A percentile compares a stretch with the other conserved stretches of the same genome.
Evolutionary conservation across 2,113 vertebrate genomes (phyloP).

Genomic region (Rallus limicola): DNA sequence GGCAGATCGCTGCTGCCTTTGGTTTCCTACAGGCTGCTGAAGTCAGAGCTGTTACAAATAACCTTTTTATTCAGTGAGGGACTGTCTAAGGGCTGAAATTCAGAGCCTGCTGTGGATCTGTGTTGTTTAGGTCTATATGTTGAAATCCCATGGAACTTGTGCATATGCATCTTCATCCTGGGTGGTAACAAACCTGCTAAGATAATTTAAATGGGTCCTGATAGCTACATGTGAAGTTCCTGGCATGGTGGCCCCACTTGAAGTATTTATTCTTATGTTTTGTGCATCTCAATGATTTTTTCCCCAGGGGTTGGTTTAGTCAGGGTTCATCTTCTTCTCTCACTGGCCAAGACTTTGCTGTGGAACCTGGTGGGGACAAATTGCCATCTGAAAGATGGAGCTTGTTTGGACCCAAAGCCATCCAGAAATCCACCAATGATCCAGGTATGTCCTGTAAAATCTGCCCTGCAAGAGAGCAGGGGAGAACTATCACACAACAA

Average conservation of each 20-base stretch:
- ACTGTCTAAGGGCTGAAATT: not conserved
- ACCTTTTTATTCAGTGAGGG: not conserved
- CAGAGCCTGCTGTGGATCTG: not conserved
- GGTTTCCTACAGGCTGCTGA: not conserved
- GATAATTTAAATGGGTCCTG: not conserved
- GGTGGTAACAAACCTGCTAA: not conserved
- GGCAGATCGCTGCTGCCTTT: not conserved
- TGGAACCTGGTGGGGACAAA: constrained; percentile 79
- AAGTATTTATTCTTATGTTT: not conserved
- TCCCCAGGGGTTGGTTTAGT: constrained; percentile 86
- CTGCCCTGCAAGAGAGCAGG: not conserved
- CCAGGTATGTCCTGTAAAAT: constrained; percentile 73
- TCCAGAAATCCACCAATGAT: constrained; percentile 89
- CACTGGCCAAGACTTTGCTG: constrained; percentile 70
- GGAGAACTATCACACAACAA: not conserved
- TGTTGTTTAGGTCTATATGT: not conserved
- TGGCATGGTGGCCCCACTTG: not conserved
- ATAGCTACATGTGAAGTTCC: not conserved
- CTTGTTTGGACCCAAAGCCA: constrained; percentile 85
- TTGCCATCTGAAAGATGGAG: constrained; percentile 85
- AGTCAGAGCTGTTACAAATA: not conserved
- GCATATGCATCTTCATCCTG: not conserved
- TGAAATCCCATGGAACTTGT: not conserved
- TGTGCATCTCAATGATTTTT: not conserved
- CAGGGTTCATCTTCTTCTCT: constrained; percentile 80